Evolutionary conservation across 2,888 invertebrate species (phyloP), one percentile per base, ranked within the genome.

Genomic region (Petrolisthes cinctipes): DNA sequence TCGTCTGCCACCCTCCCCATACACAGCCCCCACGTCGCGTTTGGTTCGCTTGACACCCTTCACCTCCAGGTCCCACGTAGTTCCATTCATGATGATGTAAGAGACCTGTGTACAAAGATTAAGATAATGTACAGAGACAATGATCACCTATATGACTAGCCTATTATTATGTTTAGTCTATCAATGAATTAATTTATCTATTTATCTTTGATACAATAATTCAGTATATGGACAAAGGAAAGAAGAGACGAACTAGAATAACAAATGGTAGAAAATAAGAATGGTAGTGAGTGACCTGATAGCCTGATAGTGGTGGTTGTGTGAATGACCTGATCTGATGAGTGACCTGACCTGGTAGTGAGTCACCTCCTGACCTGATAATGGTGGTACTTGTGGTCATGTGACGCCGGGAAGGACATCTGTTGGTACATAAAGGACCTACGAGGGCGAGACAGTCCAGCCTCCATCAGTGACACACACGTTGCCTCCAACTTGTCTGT

Each of bases 391-490:
- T 81, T 23, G 14, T 83, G 82, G 78, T 87, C 83, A 11, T 84
- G 78, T 20, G 83, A 37, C 5, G 89, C 79, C 1, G 89, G 90
- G 80, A 85, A 89, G 11, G 89, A 84, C 89, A 90, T 90, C 20
- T 88, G 88, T 11, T 87, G 87, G 75, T 83, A 90, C 84, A 86
- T 76, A 82, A 85, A 90, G 14, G 89, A 88, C 20, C 88, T 85
- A 17, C 83, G 82, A 4, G 90, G 84, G 6, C 88, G 85, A 5
- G 83, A 20, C 5, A 90, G 85, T 7, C 90, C 90, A 5, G 90
- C 90, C 76, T 89, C 90, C 71, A 79, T n/a, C 81, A 90, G 71
- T n/a, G 87, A 85, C 37, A 90, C 90, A 73, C 90, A 90, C 4
- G 86, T 80, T 4, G 90, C 89, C 81, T 88, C 85, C 83, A 90